phyloP scores from a whole-genome alignment of 1,140 invertebrate species.

The Macrobrachium rosenbergii region DNA sequence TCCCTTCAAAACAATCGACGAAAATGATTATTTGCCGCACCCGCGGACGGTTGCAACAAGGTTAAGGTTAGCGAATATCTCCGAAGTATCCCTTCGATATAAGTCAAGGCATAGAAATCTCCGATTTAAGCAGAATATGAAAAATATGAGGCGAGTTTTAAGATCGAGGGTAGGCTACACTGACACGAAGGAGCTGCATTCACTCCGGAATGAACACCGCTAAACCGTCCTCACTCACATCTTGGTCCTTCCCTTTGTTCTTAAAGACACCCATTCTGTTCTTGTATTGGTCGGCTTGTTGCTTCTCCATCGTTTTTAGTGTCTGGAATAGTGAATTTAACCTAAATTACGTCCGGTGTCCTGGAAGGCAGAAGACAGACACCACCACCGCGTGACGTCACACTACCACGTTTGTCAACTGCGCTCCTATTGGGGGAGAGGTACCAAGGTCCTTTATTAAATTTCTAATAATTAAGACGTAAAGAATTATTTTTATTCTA shows the following conservation, averaged over 20 bases:
- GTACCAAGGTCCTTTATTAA: not conserved
- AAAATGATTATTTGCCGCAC: no score
- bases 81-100: no score
- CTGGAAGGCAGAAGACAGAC: constrained; percentile 30
- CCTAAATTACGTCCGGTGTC: constrained; percentile 48
- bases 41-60: no score
- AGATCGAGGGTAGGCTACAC: not conserved
- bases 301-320: constrained; percentile 40
- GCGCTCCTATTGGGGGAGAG: constrained; percentile 12
- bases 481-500: no score
- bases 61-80: no score
- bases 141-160: not conserved
- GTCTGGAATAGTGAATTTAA: constrained; percentile 9
- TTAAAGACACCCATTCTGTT: constrained; percentile 77
- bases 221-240: constrained; percentile 79
- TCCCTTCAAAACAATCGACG: no score
- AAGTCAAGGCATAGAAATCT: no score
- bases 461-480: no score
- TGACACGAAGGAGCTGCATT: not conserved
- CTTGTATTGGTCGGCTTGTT: constrained; percentile 55
- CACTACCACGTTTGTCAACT: constrained; percentile 3
- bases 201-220: no score
- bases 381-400: constrained; percentile 57
- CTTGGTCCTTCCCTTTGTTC: constrained; percentile 97
- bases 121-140: no score